Conservation (phyloP, 1,140 invertebrate genomes). For the Oedothorax gibbosus region DNA sequence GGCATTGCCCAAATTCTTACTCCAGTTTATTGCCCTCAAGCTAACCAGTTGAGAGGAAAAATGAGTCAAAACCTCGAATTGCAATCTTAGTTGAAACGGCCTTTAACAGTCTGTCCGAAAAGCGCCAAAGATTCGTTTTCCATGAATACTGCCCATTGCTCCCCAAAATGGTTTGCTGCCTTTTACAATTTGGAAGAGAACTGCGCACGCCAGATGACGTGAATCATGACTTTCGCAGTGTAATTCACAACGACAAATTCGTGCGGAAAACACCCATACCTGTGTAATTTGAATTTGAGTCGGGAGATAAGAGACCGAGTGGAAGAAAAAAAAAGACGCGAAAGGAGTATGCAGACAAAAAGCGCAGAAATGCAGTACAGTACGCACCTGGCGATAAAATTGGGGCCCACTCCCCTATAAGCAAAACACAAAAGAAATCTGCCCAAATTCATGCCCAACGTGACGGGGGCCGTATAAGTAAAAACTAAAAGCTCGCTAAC, state of each 20-base stretch:
- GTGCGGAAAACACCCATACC: not conserved
- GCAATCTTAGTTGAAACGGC: not conserved
- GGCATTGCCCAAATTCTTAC: conserved; percentile 5
- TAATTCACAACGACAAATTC: conserved; percentile 15
- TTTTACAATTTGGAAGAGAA: conserved; percentile 10
- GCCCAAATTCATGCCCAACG: not conserved
- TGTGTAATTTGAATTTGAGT: not conserved
- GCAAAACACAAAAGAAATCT: not conserved
- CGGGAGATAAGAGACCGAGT: not conserved
- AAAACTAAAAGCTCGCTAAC: not conserved
- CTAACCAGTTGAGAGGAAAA: conserved; percentile 28
- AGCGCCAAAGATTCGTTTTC: not conserved
- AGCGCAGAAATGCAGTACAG: not conserved
- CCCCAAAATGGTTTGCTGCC: not conserved
- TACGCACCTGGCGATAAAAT: too few relatives aligned
- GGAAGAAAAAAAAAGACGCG: not conserved
- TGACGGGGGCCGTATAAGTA: not conserved
- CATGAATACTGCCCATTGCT: not conserved
- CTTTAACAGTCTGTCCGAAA: not conserved
- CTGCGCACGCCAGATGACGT: not conserved
- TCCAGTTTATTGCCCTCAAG: not conserved
- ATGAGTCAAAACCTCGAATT: not conserved
- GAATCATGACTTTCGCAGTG: not conserved
- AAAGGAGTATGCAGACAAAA: too few relatives aligned
- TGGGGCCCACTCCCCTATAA: not conserved